phyloP scores from a whole-genome alignment of 2,797 vertebrate species.

The Malurus leucopterus region DNA sequence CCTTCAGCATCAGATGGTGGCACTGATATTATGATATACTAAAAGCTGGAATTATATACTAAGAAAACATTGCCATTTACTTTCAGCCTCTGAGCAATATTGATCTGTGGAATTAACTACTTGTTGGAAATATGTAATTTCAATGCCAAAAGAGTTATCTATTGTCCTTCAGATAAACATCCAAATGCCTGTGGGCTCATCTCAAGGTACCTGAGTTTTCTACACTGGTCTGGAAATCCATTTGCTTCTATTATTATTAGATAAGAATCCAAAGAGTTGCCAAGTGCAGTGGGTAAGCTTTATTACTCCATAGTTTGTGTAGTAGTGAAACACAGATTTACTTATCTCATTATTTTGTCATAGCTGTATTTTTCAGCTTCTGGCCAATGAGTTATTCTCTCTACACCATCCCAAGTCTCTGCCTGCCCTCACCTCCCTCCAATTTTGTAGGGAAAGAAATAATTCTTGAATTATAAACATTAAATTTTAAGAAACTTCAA shows the following conservation, averaged over 20 bases:
- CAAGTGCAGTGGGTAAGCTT: not conserved
- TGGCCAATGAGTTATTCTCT: not conserved
- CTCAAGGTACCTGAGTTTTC: not conserved
- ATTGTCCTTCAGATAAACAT: not conserved
- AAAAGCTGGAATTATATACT: not conserved
- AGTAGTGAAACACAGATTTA: not conserved
- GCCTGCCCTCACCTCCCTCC: accelerated
- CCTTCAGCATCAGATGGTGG: not conserved
- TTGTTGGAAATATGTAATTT: not conserved
- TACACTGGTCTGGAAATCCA: not conserved
- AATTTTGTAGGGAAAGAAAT: not conserved
- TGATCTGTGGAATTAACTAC: not conserved
- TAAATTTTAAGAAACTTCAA: not conserved
- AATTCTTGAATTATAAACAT: not conserved
- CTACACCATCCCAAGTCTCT: not conserved
- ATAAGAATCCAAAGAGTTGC: not conserved
- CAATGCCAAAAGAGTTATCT: not conserved
- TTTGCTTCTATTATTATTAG: not conserved
- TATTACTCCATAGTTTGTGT: not conserved
- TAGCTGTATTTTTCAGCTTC: not conserved
- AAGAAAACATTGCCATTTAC: not conserved
- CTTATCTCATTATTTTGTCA: not conserved
- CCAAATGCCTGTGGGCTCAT: not conserved
- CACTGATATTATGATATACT: not conserved
- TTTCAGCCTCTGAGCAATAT: not conserved